phyloP scores from a whole-genome alignment of 2,888 invertebrate genomes.

The Dicyrtoma fusca region DNA sequence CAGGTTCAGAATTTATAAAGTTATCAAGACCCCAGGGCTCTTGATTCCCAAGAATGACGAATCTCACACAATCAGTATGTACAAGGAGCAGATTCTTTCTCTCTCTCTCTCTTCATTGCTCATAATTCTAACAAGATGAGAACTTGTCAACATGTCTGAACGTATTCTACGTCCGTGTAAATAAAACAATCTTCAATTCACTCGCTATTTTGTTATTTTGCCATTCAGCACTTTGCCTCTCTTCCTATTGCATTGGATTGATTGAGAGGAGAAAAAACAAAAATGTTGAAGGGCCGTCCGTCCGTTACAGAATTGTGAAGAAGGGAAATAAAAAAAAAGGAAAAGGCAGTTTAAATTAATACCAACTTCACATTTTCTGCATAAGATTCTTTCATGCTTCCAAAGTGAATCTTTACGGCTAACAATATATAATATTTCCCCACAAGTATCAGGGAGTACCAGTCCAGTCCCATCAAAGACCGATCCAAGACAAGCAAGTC shows the following conservation, averaged over 20 bases:
- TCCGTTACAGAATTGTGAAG: too few relatives aligned
- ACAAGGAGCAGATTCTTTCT: neutral
- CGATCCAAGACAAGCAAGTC: neutral
- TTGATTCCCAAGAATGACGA: neutral
- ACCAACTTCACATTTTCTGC: too few relatives aligned
- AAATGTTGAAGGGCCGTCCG: neutral
- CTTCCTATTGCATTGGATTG: constrained; percentile 4
- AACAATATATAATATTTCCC: neutral
- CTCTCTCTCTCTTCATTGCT: neutral
- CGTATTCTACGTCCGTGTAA: neutral
- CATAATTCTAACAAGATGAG: constrained; percentile 5
- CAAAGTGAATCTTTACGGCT: neutral
- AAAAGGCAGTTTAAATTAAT: too few relatives aligned
- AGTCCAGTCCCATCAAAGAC: neutral
- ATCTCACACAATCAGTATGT: neutral
- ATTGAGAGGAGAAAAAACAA: constrained; percentile 25
- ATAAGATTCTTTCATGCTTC: too few relatives aligned
- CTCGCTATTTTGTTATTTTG: neutral
- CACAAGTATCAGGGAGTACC: neutral
- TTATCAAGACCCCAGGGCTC: neutral
- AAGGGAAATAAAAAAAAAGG: too few relatives aligned
- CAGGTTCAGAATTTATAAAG: neutral
- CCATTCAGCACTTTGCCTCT: neutral
- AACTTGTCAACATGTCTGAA: constrained; percentile 11
- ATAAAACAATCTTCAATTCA: constrained; percentile 8